Evolutionary conservation across 2,888 invertebrate species (phyloP), one percentile per base, ranked within the genome.

Genomic region (Acanthosepion esculentum): DNA sequence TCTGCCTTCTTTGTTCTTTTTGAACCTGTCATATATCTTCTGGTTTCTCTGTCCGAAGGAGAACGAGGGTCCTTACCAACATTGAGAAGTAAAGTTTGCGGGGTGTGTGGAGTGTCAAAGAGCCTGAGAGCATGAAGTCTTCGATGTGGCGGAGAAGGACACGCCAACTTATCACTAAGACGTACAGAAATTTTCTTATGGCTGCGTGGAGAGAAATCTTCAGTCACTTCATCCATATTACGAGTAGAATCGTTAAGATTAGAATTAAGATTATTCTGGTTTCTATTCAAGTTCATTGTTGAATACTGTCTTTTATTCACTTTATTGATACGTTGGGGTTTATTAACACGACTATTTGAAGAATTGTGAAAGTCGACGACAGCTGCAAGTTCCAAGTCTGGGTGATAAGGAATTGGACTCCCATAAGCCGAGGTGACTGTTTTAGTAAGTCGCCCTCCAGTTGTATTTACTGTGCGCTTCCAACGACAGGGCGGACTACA

Each of bases 21-120:
- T 78, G n/a, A 78, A n/a, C 78, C 78, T 2, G 78, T 78, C 7
- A n/a, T 64, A 59, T 94, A 94, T 95, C 95, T 91, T 94, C 95
- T 94, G 95, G 48, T 95, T 95, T 94, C 95, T 78, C 78, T 78
- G 10, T 78, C n/a, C 96, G 55, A 96, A 96, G 48, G 95, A 95
- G 94, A 95, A 94, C 78, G 96, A 95, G 95, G 95, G 33, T 94
- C 64, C n/a, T 94, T 95, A 93, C 96, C 95, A 0, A 97, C 96
- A 96, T 98, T 98, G 96, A 98, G 98, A 64, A 98, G 97, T 41
- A 99, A 98, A 0, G 98, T 98, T 97, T 98, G 99, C 8, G 99
- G 99, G 10, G 99, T 99, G 95, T 98, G 98, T 0, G 99, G 99
- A 94, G 98, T 98, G 97, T 99, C 99, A 96, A 98, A 98, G 1